Evolutionary conservation across 2,113 vertebrate species (phyloP).

Genomic region (Gambusia holbrooki): DNA sequence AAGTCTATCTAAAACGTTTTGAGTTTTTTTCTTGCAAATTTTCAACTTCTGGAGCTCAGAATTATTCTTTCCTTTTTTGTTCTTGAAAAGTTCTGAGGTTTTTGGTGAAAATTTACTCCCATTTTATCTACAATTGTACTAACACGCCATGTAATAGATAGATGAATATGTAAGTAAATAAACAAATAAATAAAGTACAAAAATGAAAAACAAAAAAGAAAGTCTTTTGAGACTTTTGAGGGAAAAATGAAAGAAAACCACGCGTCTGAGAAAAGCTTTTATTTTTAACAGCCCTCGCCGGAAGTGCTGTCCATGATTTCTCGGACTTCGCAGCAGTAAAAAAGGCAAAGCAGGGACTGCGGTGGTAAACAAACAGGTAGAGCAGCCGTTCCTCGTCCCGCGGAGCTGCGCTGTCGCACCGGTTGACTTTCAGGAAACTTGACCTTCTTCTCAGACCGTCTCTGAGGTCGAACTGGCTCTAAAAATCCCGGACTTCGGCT

Average conservation of each 20-base stretch:
- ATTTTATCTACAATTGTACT: no score
- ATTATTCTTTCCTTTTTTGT: no score
- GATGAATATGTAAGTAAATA: no score
- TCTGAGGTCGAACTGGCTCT: not conserved
- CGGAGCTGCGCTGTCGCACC: not conserved
- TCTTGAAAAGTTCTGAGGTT: no score
- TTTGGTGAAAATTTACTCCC: no score
- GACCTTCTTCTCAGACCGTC: slow-evolving; percentile 9
- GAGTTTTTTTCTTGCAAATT: no score
- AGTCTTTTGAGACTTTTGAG: not conserved
- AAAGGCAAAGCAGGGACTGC: slow-evolving; percentile 54
- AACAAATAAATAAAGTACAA: no score
- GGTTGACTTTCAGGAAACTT: slow-evolving; percentile 5
- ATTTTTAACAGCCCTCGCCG: slow-evolving; percentile 1
- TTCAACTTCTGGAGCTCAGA: no score
- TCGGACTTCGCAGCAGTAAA: fast-evolving
- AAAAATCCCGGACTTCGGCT: not conserved
- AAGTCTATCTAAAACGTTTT: no score
- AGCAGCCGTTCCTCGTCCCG: not conserved
- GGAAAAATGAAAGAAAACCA: not conserved
- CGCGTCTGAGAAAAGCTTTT: slow-evolving; percentile 9
- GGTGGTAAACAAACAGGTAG: slow-evolving; percentile 80
- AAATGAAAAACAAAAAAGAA: no score
- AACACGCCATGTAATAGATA: no score
- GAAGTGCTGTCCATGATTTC: not conserved